Base-by-base conservation (phyloP, 1,140 invertebrate genomes). In the Aphidius gifuensis region DNA sequence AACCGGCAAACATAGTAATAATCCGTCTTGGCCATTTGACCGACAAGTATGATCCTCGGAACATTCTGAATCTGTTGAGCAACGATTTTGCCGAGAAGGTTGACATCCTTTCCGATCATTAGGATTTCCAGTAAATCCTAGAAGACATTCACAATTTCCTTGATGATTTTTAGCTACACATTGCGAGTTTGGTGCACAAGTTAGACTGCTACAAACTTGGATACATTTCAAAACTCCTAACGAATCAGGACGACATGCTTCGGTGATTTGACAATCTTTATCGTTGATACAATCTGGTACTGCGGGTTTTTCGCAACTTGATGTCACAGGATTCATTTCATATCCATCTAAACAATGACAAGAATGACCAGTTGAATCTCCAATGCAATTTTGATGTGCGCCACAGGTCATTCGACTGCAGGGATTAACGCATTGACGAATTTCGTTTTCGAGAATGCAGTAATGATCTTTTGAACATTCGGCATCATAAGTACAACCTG, bases 51-150 rank as follows among this genome's bases (percentile, higher is more conserved):
- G 88, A 60, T 86, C 86, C 82, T 94, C 92, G 16, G 86, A 73
- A 70, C 93, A 96, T 71, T 94, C 89, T 49, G 85, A 87, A 76
- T 94, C 90, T 40, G 85, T 86, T n/a, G 79, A 77, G 71, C 93
- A 96, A 73, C 88, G 83, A 71, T 94, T 87, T 73, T 87, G 86
- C 3, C 85, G 80, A 1, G 87, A 74, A 9, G 84, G 84, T 64
- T 87, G 83, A 70, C 94, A 97, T 7, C 94, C 94, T 63, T 87
- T 88, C 16, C 93, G 84, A 72, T 94, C 92, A 69, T 94, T 93
- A 5, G 93, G 92, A 82, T 95, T 94, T 16, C 93, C 93, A 21
- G 86, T 85, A 73, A 85, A 94, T 4, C 91, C 91, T n/a, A 84
- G 73, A 4, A 89, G 76, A 74, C 93, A 95, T 70, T 91, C 86